phyloP scores from a whole-genome alignment of 2,797 vertebrate species.

The Hapalemur alaotrensis region DNA sequence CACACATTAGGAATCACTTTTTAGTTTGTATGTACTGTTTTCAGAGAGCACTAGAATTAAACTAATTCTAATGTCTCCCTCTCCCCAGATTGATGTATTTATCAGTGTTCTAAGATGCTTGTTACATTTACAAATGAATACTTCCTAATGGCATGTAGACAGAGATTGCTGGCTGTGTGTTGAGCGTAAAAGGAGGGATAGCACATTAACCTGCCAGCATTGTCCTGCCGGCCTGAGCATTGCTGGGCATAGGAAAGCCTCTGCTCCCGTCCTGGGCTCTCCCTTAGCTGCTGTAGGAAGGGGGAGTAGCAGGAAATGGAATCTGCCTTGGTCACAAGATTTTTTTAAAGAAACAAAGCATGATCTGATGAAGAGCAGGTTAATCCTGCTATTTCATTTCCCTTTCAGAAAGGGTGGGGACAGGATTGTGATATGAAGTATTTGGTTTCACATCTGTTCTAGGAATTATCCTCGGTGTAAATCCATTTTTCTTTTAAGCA shows the following conservation, averaged over 20 bases:
- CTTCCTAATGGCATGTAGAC: neutral
- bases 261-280: neutral
- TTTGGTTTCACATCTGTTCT: conserved; percentile 80
- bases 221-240: neutral
- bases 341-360: conserved; percentile 68
- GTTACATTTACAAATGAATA: neutral
- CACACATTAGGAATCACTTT: neutral
- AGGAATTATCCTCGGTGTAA: conserved; percentile 74
- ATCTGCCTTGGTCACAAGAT: conserved; percentile 44
- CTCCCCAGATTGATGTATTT: neutral
- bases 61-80: neutral
- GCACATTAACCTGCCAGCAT: neutral
- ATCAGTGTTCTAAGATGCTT: neutral
- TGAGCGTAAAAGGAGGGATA: neutral
- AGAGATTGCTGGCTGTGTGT: neutral
- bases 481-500: conserved; percentile 73
- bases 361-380: conserved; percentile 62
- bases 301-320: conserved; percentile 61
- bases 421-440: conserved; percentile 47
- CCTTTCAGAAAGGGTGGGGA: conserved; percentile 60
- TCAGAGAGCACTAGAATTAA: neutral
- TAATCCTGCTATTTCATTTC: conserved; percentile 69
- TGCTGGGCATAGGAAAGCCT: neutral
- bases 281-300: conserved; percentile 10
- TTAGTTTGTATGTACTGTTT: neutral